These are phyloP conservation scores for Mycteria americana DNA, from an alignment of 2,797 vertebrate species.

Conservation along the genomic window DNA sequence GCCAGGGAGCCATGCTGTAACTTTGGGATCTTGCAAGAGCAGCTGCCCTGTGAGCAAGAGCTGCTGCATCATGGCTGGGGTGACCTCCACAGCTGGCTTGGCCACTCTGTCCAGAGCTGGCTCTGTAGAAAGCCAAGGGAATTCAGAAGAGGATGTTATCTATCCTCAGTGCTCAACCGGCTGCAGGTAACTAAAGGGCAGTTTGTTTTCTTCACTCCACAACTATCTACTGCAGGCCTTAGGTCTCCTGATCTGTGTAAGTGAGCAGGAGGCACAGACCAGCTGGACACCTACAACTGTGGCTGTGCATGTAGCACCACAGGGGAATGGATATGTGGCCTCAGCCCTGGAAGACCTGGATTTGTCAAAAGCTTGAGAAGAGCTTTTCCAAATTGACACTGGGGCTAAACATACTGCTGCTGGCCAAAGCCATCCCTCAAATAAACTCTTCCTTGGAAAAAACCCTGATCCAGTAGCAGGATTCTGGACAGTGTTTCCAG, in stretches of 20 bases:
- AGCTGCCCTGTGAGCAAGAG: not conserved
- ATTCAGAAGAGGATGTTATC: not conserved
- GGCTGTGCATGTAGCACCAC: not conserved
- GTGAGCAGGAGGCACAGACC: not conserved
- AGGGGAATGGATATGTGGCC: not conserved
- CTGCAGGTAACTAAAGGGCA: not conserved
- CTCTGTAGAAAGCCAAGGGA: not conserved
- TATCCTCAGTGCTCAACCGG: not conserved
- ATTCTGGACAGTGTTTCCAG: not conserved
- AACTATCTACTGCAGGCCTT: not conserved
- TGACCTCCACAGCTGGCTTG: not conserved
- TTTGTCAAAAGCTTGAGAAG: conserved; percentile 16
- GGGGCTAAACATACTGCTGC: not conserved
- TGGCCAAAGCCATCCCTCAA: not conserved
- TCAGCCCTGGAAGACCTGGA: conserved; percentile 53
- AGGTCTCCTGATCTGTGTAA: not conserved
- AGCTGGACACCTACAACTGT: not conserved
- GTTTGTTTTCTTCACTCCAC: not conserved
- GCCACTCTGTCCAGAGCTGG: not conserved
- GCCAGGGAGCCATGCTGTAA: not conserved
- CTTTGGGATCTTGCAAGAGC: not conserved
- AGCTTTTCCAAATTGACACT: not conserved
- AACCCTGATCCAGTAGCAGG: not conserved
- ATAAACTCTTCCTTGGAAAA: not conserved
- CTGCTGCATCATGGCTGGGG: not conserved